Evolutionary conservation across 2,113 vertebrate species (phyloP), one percentile per base, ranked within the genome.

Genomic region (Panthera tigris): DNA sequence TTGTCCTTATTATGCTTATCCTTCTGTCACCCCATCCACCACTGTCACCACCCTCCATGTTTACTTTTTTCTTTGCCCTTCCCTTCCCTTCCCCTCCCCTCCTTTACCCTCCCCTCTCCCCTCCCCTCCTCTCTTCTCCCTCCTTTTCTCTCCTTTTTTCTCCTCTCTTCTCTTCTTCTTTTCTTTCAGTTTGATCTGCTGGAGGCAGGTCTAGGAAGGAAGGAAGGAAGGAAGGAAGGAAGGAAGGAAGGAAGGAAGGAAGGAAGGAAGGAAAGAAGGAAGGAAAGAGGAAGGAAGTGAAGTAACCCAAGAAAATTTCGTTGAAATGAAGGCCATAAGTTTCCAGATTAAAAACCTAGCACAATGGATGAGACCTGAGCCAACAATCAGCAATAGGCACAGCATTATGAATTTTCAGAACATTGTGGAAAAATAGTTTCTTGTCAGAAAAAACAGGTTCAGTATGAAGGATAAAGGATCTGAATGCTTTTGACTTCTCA

Each of bases 401-500:
- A 33, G 76, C 7, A 45, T 48, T 36, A 55, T 73, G 52, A 78
- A 69, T n/a, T 92, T 68, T 79, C 27, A 79, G 63, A 91, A 78
- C 14, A 13, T 13, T 45, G 76, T n/a, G 31, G 25, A 69, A 57
- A 33, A 86, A n/a, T 11, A 79, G 10, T 45, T 97, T 94, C 81
- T 69, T 31, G 21, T 82, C 11, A 73, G 74, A 82, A 82, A 88
- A 83, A 74, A 18, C 29, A 61, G 12, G 0, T 94, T 90, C 50
- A 29, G 9, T 81, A 23, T 73, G 63, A 93, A 84, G n/a, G 29
- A 52, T 27, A 36, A 85, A 65, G 50, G 31, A 55, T 90, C 19
- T 95, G 81, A 92, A 57, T 81, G 65, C n/a, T 89, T 78, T 81
- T 55, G 23, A 71, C 50, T 48, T 89, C 25, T 52, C 52, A 92